phyloP scores from a whole-genome alignment of 2,797 vertebrate species.

The Mareca penelope region DNA sequence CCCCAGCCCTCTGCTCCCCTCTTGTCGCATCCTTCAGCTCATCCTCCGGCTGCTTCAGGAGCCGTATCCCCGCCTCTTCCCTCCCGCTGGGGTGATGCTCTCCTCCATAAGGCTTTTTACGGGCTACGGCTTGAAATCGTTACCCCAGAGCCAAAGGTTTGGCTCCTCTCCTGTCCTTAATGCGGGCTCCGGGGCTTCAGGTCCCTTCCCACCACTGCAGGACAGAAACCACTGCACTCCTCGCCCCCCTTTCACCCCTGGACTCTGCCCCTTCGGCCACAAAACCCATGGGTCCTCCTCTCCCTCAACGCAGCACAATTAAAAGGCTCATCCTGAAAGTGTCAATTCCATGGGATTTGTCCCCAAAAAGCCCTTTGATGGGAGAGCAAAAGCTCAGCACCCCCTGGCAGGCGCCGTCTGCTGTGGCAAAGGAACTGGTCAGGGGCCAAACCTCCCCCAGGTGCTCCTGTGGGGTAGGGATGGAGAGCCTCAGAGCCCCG shows the following conservation, averaged over 20 bases:
- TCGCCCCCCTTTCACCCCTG: not conserved
- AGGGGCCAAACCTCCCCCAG: not conserved
- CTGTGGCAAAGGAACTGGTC: accelerated
- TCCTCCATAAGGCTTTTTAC: not conserved
- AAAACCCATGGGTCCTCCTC: not conserved
- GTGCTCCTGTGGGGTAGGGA: accelerated
- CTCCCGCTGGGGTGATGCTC: not conserved
- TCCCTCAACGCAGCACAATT: not conserved
- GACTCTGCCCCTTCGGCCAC: not conserved
- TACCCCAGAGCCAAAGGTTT: not conserved
- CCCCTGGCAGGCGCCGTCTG: not conserved
- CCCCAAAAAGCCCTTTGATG: not conserved
- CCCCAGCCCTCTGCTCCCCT: no score
- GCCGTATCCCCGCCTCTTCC: not conserved
- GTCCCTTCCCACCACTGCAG: not conserved
- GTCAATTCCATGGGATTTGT: accelerated
- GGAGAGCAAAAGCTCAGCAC: not conserved
- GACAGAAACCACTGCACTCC: no score
- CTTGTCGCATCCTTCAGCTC: not conserved
- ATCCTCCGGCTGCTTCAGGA: not conserved
- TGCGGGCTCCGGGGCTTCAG: not conserved
- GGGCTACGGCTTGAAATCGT: not conserved
- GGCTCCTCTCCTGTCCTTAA: not conserved
- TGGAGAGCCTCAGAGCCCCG: accelerated
- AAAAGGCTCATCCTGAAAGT: not conserved